A percentile compares a stretch with the other conserved stretches of the same genome.
phyloP scores from a whole-genome alignment of 2,113 vertebrate species.

The Mormyrus iriodes region DNA sequence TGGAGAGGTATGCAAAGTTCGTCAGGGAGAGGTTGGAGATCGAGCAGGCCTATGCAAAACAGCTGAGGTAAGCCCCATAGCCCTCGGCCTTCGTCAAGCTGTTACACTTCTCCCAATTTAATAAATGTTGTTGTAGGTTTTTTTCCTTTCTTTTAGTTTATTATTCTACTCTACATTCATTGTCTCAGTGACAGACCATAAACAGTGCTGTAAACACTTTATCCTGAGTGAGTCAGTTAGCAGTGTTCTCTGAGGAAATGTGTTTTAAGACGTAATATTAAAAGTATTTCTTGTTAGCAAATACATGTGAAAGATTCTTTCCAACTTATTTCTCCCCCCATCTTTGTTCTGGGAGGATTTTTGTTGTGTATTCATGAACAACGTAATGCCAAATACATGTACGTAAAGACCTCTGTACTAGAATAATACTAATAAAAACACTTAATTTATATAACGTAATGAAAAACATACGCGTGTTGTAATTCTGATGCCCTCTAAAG shows the following conservation, averaged over 20 bases:
- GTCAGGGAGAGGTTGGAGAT: conserved; percentile 97
- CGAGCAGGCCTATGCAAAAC: conserved; percentile 96
- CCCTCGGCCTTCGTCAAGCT: not conserved
- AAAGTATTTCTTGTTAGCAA: not conserved
- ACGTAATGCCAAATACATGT: not conserved
- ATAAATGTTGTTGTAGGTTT: no score
- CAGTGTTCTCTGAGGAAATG: not conserved
- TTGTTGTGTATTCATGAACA: not conserved
- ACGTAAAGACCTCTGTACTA: not conserved
- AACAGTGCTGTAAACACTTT: not conserved
- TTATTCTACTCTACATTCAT: not conserved
- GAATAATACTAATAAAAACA: not conserved
- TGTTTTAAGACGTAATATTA: not conserved
- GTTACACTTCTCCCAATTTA: not conserved
- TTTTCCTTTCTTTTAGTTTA: not conserved
- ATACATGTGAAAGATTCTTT: not conserved
- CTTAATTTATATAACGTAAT: not conserved
- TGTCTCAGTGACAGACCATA: not conserved
- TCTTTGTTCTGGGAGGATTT: not conserved
- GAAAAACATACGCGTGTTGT: not conserved
- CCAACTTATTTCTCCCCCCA: not conserved
- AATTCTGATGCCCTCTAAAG: no score
- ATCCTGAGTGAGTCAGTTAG: not conserved
- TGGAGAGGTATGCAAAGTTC: conserved; percentile 96
- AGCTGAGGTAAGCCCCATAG: conserved; percentile 74